A percentile compares a stretch with the other conserved stretches of the same genome.
Evolutionary conservation across 1,140 invertebrate genomes (phyloP).

Genomic region (Wasmannia auropunctata): DNA sequence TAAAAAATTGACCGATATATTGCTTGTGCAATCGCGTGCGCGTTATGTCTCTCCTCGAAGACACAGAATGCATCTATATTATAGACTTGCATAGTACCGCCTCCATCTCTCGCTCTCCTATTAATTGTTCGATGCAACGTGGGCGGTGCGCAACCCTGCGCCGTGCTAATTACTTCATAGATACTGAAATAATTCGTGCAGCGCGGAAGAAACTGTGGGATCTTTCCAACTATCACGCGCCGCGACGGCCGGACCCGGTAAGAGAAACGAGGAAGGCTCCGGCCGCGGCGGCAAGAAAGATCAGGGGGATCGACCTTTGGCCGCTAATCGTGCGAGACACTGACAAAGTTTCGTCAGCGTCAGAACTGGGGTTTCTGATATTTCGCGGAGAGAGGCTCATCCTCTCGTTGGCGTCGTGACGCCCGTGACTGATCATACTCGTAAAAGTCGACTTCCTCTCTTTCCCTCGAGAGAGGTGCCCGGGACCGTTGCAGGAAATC

Average conservation of each 20-base stretch:
- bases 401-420: constrained; percentile 59
- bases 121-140: constrained; percentile 80
- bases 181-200: constrained; percentile 74
- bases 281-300: constrained; percentile 54
- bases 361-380: constrained; percentile 44
- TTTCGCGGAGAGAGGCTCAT: constrained; percentile 11
- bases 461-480: constrained; percentile 10
- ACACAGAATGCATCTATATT: neutral
- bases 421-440: constrained; percentile 68
- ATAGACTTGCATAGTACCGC: neutral
- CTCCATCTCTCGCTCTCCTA: constrained; percentile 62
- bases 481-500: constrained; percentile 56
- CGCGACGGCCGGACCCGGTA: constrained; percentile 2
- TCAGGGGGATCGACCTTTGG: constrained; percentile 68
- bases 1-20: constrained; percentile 17
- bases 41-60: constrained; percentile 44
- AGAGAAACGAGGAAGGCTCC: constrained; percentile 60
- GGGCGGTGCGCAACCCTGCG: constrained; percentile 77
- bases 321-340: constrained; percentile 69
- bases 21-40: constrained; percentile 72
- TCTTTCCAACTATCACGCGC: constrained; percentile 2
- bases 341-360: constrained; percentile 68
- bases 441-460: constrained; percentile 61
- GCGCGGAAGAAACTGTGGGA: constrained; percentile 46
- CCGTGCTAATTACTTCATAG: constrained; percentile 76